Percentiles rank a stretch among this genome's conserved stretches.
phyloP scores from a whole-genome alignment of 2,113 vertebrate genomes.

The Perca fluviatilis region DNA sequence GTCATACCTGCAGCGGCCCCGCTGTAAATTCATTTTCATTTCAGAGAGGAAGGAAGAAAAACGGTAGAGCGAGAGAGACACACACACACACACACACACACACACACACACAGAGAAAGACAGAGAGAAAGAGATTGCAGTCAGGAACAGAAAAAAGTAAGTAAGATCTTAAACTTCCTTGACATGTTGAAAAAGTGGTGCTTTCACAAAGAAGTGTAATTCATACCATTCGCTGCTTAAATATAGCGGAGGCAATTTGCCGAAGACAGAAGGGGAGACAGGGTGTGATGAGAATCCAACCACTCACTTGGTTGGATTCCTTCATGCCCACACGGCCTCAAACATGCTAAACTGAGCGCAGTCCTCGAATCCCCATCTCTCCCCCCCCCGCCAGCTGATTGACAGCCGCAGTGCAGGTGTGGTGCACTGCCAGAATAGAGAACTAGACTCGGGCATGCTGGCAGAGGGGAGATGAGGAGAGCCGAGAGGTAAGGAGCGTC shows the following conservation, averaged over 20 bases:
- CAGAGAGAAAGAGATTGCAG: slow-evolving; percentile 7
- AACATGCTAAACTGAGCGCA: slow-evolving; percentile 64
- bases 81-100: neutral
- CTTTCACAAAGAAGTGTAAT: slow-evolving; percentile 57
- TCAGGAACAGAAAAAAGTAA: slow-evolving; percentile 41
- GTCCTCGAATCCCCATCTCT: slow-evolving; percentile 34
- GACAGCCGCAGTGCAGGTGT: slow-evolving; percentile 78
- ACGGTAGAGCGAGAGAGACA: neutral
- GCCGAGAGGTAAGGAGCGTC: slow-evolving; percentile 40
- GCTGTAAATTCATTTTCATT: slow-evolving; percentile 64
- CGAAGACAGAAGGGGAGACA: slow-evolving; percentile 57
- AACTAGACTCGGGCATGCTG: slow-evolving; percentile 38
- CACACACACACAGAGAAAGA: neutral
- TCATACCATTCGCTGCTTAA: slow-evolving; percentile 54
- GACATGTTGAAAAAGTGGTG: slow-evolving; percentile 57
- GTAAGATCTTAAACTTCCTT: slow-evolving; percentile 72
- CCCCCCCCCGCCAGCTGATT: slow-evolving; percentile 59
- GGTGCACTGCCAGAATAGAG: slow-evolving; percentile 59
- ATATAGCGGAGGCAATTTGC: slow-evolving; percentile 72
- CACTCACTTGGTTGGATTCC: slow-evolving; percentile 49
- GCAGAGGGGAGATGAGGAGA: slow-evolving; percentile 42
- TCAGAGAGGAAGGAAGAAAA: slow-evolving; percentile 33
- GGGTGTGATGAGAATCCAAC: slow-evolving; percentile 52
- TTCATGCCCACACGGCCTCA: slow-evolving; percentile 55
- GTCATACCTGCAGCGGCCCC: slow-evolving; percentile 58